phyloP scores from a whole-genome alignment of 2,888 invertebrate genomes.

The Nymphalis urticae region DNA sequence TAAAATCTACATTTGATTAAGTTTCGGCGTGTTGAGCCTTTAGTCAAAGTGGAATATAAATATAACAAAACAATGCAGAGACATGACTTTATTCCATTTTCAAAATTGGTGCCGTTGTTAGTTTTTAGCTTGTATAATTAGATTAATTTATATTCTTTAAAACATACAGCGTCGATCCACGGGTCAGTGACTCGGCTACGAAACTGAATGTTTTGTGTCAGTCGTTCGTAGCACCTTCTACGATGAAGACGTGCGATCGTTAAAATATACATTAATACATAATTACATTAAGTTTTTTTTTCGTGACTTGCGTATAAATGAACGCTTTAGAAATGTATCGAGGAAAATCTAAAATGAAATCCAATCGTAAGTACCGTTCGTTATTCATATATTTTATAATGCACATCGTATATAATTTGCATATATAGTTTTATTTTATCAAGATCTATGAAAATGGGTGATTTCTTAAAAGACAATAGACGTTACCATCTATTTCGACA shows the following conservation, averaged over 20 bases:
- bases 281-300: not conserved
- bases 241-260: constrained; percentile 16
- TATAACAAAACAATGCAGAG: too few relatives aligned
- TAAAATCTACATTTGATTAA: not conserved
- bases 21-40: not conserved
- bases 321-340: constrained; percentile 53
- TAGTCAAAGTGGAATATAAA: too few relatives aligned
- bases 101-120: too few relatives aligned
- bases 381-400: not conserved
- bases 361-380: constrained; percentile 59
- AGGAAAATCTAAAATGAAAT: constrained; percentile 59
- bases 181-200: constrained; percentile 20
- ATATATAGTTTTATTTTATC: too few relatives aligned
- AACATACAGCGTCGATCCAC: not conserved
- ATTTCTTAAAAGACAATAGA: too few relatives aligned
- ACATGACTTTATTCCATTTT: too few relatives aligned
- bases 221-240: constrained; percentile 16
- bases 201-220: constrained; percentile 5
- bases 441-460: too few relatives aligned
- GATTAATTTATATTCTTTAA: too few relatives aligned
- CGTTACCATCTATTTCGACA: too few relatives aligned
- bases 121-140: too few relatives aligned
- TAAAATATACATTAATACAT: not conserved
- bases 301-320: constrained; percentile 14
- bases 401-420: too few relatives aligned